phyloP scores from a whole-genome alignment of 2,888 invertebrate genomes.

The Plusia festucae region DNA sequence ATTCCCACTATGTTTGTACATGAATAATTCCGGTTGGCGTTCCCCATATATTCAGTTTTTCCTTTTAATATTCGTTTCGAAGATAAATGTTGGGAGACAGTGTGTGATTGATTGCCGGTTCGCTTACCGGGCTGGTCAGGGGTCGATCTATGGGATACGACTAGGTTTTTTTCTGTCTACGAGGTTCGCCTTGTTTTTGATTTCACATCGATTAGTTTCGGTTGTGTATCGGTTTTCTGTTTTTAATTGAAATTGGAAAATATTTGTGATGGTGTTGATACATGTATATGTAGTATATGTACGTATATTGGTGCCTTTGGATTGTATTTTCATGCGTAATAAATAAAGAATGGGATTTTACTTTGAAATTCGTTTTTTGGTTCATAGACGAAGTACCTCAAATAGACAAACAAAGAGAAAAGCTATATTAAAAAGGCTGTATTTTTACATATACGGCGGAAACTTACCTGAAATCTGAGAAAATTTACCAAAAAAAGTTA shows the following conservation, averaged over 20 bases:
- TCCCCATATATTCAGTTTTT: constrained; percentile 67
- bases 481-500: no score
- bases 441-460: no score
- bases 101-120: constrained; percentile 78
- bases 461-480: no score
- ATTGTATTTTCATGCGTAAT: not conserved
- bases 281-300: no score
- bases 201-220: constrained; percentile 46
- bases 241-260: not conserved
- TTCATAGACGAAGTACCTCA: no score
- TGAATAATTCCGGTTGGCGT: constrained; percentile 75
- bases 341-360: no score
- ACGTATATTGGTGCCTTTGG: not conserved
- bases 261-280: not conserved
- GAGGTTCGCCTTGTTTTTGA: constrained; percentile 40
- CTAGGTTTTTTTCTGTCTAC: constrained; percentile 51
- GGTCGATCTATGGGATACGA: constrained; percentile 49
- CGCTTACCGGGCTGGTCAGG: constrained; percentile 72
- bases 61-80: constrained; percentile 82
- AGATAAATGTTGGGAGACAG: constrained; percentile 85
- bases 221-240: not conserved
- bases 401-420: no score
- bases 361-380: no score
- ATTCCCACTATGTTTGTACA: constrained; percentile 55
- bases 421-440: no score